phyloP scores from a whole-genome alignment of 1,140 invertebrate genomes.

The Listronotus bonariensis region DNA sequence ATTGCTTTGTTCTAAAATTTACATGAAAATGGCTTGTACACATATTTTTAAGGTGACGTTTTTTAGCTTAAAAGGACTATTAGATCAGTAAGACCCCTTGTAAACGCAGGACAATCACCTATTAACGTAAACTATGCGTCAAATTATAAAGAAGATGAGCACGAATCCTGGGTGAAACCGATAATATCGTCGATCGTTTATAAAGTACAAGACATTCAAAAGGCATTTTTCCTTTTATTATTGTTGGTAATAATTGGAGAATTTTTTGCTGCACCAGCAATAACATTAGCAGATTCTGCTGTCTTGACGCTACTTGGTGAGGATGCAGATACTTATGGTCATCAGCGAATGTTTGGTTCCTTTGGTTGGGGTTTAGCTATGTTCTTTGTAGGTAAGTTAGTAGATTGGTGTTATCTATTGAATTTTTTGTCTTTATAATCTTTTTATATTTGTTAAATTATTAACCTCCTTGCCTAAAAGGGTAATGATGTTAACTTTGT shows the following conservation, averaged over 20 bases:
- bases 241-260: conserved; percentile 94
- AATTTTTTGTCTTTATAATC: background rate
- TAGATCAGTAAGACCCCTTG: conserved; percentile 37
- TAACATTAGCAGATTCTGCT: conserved; percentile 94
- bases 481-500: no score
- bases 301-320: conserved; percentile 90
- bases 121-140: conserved; percentile 76
- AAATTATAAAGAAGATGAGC: conserved; percentile 79
- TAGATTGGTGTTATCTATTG: no score
- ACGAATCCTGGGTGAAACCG: conserved; percentile 84
- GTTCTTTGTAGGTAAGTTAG: conserved; percentile 79
- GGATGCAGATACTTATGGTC: conserved; percentile 90
- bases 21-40: background rate
- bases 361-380: conserved; percentile 97
- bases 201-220: conserved; percentile 83
- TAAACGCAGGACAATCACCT: conserved; percentile 71
- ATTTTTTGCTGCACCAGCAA: conserved; percentile 96
- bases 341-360: conserved; percentile 98
- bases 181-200: conserved; percentile 94
- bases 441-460: background rate
- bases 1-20: no score
- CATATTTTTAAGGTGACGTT: no score
- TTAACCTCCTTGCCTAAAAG: no score
- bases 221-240: conserved; percentile 93
- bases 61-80: conserved; percentile 38